Evolutionary conservation across 2,113 vertebrate species (phyloP).

Genomic region (Caretta caretta): DNA sequence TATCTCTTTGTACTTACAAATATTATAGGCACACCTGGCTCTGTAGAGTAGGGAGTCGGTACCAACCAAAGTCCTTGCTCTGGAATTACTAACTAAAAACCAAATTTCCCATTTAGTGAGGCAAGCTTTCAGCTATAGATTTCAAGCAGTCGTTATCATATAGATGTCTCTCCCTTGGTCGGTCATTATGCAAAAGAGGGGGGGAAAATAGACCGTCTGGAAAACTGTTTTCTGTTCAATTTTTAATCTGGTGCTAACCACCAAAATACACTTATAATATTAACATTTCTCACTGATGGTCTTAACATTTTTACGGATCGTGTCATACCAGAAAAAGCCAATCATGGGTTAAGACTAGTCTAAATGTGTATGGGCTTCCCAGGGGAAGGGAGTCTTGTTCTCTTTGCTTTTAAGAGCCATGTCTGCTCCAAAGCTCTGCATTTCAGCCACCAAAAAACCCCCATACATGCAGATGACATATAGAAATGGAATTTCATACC

Average conservation of each 20-base stretch:
- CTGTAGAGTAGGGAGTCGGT: background rate
- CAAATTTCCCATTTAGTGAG: background rate
- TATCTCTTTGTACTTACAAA: constrained; percentile 30
- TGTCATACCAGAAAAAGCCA: background rate
- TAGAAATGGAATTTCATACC: background rate
- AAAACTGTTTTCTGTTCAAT: background rate
- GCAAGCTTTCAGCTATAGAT: background rate
- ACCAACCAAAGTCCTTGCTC: constrained; percentile 28
- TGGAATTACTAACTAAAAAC: constrained; percentile 21
- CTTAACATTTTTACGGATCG: background rate
- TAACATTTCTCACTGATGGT: background rate
- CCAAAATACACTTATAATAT: background rate
- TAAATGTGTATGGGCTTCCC: background rate
- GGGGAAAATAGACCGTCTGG: background rate
- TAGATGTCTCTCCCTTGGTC: background rate
- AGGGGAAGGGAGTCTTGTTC: background rate
- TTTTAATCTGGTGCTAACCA: background rate
- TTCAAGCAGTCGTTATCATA: background rate
- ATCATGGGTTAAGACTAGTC: background rate
- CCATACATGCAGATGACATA: background rate
- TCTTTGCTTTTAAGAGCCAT: background rate
- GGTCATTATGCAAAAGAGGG: background rate
- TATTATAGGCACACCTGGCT: background rate
- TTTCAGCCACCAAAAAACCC: background rate
- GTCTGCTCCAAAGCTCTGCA: too few relatives aligned